Percentiles rank a stretch among this genome's conserved stretches.
Evolutionary conservation across 2,797 vertebrate genomes (phyloP).

Genomic region (Pseudochirops cupreus): DNA sequence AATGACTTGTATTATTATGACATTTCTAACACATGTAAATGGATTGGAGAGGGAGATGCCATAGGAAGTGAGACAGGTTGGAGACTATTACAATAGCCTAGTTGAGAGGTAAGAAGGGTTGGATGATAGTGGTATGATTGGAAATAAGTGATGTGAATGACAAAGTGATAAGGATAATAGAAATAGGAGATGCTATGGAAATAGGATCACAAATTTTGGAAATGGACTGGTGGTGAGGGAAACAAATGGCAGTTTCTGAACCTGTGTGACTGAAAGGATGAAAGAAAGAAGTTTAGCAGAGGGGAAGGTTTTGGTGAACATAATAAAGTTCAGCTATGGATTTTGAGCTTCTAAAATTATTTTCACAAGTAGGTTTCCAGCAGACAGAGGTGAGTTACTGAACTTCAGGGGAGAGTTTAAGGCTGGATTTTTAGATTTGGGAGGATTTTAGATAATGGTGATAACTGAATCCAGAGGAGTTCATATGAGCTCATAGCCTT

Average conservation of each 20-base stretch:
- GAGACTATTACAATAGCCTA: neutral
- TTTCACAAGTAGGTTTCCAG: neutral
- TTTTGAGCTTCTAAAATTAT: neutral
- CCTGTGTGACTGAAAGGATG: neutral
- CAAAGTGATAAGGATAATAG: neutral
- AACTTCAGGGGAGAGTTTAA: neutral
- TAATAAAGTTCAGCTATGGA: neutral
- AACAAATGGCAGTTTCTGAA: neutral
- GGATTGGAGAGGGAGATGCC: neutral
- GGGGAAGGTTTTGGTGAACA: neutral
- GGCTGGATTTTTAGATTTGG: neutral
- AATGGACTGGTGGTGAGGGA: neutral
- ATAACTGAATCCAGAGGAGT: neutral
- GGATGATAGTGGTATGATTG: neutral
- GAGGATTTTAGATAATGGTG: conserved; percentile 6
- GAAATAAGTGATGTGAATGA: neutral
- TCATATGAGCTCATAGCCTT: neutral
- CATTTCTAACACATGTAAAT: neutral
- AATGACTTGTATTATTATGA: neutral
- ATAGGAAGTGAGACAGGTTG: neutral
- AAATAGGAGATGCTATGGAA: neutral
- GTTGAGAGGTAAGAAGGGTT: neutral
- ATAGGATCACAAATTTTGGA: neutral
- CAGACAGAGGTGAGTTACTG: neutral
- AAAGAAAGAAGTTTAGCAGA: neutral